phyloP scores from a whole-genome alignment of 2,113 vertebrate genomes.

The Channa maculata region DNA sequence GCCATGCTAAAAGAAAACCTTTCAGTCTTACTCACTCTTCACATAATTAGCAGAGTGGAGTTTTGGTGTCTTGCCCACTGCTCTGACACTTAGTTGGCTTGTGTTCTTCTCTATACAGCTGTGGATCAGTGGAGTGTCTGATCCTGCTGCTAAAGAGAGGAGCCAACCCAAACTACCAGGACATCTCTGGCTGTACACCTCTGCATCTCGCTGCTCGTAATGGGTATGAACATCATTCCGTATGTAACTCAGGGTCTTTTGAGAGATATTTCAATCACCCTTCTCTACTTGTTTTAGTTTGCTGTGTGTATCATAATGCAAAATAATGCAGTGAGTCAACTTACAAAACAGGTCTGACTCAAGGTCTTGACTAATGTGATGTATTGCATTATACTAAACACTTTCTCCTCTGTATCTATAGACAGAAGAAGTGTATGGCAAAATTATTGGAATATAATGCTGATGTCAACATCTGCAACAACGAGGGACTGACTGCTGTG shows the following conservation, averaged over 20 bases:
- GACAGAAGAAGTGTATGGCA: slow-evolving; percentile 99
- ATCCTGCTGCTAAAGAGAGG: slow-evolving; percentile 94
- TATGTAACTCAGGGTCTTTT: background rate
- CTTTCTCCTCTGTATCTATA: slow-evolving; percentile 61
- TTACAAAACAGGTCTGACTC: no score
- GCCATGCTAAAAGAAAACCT: background rate
- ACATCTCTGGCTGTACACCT: slow-evolving; percentile 98
- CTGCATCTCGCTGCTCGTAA: slow-evolving; percentile 97
- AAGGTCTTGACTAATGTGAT: background rate
- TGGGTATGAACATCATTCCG: slow-evolving; percentile 83
- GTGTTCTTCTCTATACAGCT: slow-evolving; percentile 80
- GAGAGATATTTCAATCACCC: no score
- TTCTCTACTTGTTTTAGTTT: no score
- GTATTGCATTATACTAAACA: background rate
- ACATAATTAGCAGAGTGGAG: background rate
- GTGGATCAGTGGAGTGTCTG: slow-evolving; percentile 98
- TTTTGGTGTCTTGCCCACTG: background rate
- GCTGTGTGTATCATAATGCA: no score
- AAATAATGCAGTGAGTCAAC: no score
- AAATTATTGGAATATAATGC: slow-evolving; percentile 95
- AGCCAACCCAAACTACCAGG: slow-evolving; percentile 98
- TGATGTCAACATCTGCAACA: slow-evolving; percentile 99
- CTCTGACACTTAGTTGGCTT: background rate
- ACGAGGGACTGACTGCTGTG: slow-evolving; percentile 98
- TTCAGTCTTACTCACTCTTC: background rate